Conservation (phyloP, 2,113 vertebrate species). For the Tupaia chinensis region DNA sequence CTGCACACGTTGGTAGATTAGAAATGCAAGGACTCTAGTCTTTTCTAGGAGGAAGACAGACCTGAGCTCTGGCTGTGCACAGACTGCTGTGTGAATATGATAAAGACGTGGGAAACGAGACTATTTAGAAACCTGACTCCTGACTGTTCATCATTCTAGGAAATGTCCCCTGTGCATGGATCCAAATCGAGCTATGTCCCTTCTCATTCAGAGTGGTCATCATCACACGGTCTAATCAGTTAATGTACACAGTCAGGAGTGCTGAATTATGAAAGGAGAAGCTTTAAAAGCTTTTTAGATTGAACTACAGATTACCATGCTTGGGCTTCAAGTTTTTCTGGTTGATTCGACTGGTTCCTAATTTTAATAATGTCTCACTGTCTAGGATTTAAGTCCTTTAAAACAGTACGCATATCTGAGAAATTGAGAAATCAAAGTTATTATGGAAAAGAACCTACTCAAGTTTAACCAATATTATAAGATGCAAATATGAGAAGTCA, state of each 20-base stretch:
- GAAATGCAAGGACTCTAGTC: constrained; percentile 79
- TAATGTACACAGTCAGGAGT: constrained; percentile 48
- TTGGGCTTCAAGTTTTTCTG: constrained; percentile 65
- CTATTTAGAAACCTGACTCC: constrained; percentile 58
- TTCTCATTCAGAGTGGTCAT: constrained; percentile 22
- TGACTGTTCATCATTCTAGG: constrained; percentile 65
- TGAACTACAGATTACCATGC: constrained; percentile 76
- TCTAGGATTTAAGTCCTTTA: constrained; percentile 64
- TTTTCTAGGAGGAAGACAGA: constrained; percentile 68
- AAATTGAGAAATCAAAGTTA: constrained; percentile 60
- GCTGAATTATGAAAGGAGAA: constrained; percentile 70
- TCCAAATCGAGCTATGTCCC: constrained; percentile 46
- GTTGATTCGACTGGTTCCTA: constrained; percentile 80
- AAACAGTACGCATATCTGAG: constrained; percentile 34
- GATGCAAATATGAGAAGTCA: constrained; percentile 58
- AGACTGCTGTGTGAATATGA: constrained; percentile 49
- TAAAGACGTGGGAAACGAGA: not conserved
- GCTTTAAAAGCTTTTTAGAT: constrained; percentile 64
- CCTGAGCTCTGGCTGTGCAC: constrained; percentile 64
- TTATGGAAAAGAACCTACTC: constrained; percentile 51
- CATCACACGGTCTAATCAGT: constrained; percentile 57
- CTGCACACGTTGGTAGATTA: constrained; percentile 75
- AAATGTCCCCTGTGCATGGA: constrained; percentile 59
- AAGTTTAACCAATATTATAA: constrained; percentile 60
- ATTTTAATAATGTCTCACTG: constrained; percentile 78